Conservation (phyloP, 2,797 vertebrate species). For the Anomalospiza imberbis region DNA sequence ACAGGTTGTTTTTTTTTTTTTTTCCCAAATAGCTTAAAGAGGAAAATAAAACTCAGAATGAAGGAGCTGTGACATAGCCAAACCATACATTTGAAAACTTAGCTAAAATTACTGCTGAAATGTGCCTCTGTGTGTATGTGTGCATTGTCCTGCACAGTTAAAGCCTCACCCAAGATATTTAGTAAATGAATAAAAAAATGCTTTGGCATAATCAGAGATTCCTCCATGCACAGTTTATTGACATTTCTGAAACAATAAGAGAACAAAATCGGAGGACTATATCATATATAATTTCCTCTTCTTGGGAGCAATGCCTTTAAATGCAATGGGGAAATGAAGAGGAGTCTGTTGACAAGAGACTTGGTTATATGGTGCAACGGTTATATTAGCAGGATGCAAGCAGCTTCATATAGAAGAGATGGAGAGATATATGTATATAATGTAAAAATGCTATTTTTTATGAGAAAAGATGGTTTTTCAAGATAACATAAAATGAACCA, state of each 20-base stretch:
- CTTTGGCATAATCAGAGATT: slow-evolving; percentile 36
- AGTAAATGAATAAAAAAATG: not conserved
- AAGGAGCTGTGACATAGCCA: not conserved
- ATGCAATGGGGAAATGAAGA: not conserved
- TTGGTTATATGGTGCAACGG: not conserved
- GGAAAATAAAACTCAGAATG: not conserved
- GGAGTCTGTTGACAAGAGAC: not conserved
- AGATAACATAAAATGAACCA: slow-evolving; percentile 30
- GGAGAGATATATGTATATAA: not conserved
- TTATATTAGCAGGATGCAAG: slow-evolving; percentile 13
- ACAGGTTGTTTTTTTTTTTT: not conserved
- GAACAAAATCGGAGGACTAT: not conserved
- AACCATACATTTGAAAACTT: not conserved
- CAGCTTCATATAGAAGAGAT: slow-evolving; percentile 2
- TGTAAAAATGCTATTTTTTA: slow-evolving; percentile 8
- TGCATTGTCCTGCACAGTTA: not conserved
- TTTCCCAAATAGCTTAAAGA: not conserved
- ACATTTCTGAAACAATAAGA: slow-evolving; percentile 16
- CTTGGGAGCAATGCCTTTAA: not conserved
- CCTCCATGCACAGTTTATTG: not conserved
- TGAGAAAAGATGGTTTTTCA: slow-evolving; percentile 7
- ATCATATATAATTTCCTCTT: not conserved
- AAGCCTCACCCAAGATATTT: slow-evolving; percentile 9
- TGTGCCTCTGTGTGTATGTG: not conserved
- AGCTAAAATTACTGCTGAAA: not conserved